Conservation (phyloP, 2,797 vertebrate species). For the Coregonus ussuriensis region DNA sequence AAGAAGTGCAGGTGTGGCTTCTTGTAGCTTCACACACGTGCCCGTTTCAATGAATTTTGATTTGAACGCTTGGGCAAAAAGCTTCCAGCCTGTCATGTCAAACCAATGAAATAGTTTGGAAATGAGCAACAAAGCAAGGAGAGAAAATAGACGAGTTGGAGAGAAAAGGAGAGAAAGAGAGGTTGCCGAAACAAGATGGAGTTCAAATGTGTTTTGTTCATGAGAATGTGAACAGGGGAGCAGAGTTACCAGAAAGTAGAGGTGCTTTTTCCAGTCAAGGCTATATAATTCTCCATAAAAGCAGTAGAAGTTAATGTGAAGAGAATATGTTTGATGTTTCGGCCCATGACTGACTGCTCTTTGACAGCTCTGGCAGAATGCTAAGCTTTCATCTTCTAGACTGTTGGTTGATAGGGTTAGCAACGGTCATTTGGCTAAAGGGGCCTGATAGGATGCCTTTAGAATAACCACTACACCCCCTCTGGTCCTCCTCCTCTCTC, state of each 20-base stretch:
- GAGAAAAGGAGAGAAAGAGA: not conserved
- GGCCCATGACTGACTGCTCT: not conserved
- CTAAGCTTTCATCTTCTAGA: not conserved
- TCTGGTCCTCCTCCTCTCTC: not conserved
- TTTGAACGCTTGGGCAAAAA: slow-evolving; percentile 24
- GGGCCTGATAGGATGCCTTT: not conserved
- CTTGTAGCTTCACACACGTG: slow-evolving; percentile 3
- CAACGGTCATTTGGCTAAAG: not conserved
- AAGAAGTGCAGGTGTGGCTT: slow-evolving; percentile 20
- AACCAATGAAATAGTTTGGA: slow-evolving; percentile 35
- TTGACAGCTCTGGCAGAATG: not conserved
- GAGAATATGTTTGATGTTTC: no score
- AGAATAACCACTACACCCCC: not conserved
- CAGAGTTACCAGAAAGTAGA: not conserved
- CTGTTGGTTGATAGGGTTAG: not conserved
- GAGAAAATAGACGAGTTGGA: not conserved
- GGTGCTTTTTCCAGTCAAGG: not conserved
- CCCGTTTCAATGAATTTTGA: slow-evolving; percentile 35
- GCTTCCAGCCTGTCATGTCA: slow-evolving; percentile 46
- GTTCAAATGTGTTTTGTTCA: slow-evolving; percentile 25
- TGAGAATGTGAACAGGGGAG: not conserved
- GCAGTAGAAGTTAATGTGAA: no score
- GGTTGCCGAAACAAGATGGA: not conserved
- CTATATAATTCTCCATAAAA: not conserved
- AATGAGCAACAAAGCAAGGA: slow-evolving; percentile 38